A percentile compares a stretch with the other conserved stretches of the same genome.
Conservation (phyloP, 2,797 vertebrate species). For the Anguilla pacifica region DNA sequence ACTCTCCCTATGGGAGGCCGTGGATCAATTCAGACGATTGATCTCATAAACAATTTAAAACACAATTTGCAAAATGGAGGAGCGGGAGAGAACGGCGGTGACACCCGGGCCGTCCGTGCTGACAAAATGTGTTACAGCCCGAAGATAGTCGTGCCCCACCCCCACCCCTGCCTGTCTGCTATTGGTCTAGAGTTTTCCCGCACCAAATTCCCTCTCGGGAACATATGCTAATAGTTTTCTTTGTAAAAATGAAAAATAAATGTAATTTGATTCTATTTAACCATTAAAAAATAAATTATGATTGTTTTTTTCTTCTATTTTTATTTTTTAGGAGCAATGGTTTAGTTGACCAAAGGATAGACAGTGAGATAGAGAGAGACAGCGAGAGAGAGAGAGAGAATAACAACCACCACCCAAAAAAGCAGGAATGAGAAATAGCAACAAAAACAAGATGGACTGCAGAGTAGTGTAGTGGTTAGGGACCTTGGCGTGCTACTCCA, state of each 20-base stretch:
- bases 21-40: conserved; percentile 13
- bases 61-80: conserved; percentile 12
- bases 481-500: too few relatives aligned
- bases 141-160: neutral
- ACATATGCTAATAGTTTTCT: neutral
- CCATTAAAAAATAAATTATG: neutral
- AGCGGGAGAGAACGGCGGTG: neutral
- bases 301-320: neutral
- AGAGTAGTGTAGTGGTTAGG: neutral
- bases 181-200: neutral
- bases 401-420: too few relatives aligned
- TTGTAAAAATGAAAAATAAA: too few relatives aligned
- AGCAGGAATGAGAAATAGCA: neutral
- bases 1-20: neutral
- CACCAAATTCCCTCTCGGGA: neutral
- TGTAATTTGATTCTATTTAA: too few relatives aligned
- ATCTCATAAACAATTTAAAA: conserved; percentile 27
- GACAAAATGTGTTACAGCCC: neutral
- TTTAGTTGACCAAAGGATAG: neutral
- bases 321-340: neutral
- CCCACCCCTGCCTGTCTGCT: neutral
- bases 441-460: neutral
- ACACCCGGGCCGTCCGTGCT: neutral
- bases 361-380: neutral
- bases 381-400: too few relatives aligned